Percentiles rank a stretch among this genome's conserved stretches.
These are phyloP conservation scores for Metalampra italica DNA, from an alignment of 2,888 invertebrate species.

Conservation along the genomic window DNA sequence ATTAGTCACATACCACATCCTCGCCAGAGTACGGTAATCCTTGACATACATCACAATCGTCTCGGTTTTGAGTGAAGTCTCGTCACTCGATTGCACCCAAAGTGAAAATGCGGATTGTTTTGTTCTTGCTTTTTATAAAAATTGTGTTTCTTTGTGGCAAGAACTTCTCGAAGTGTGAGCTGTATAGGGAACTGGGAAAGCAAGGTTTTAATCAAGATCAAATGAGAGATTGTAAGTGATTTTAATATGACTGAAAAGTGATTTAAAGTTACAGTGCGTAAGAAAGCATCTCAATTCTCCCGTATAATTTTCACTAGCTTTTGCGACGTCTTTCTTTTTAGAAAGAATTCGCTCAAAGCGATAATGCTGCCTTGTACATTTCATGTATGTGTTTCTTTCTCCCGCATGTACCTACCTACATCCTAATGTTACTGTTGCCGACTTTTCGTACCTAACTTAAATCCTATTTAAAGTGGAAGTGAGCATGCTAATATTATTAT, in stretches of 20 bases:
- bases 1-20: constrained; percentile 23
- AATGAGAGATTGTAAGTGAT: constrained; percentile 45
- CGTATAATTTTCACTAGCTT: too few species aligned
- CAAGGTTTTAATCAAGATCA: constrained; percentile 42
- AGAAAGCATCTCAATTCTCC: too few species aligned
- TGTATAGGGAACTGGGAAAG: constrained; percentile 32
- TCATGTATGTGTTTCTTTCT: too few species aligned
- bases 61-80: constrained; percentile 19
- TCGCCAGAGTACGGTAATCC: constrained; percentile 24
- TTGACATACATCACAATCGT: constrained; percentile 27
- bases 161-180: constrained; percentile 35
- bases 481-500: too few species aligned
- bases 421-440: too few species aligned
- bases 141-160: constrained; percentile 11
- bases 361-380: too few species aligned
- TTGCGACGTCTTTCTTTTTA: too few species aligned
- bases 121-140: constrained; percentile 8
- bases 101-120: constrained; percentile 24
- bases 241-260: not conserved
- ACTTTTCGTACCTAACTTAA: too few species aligned
- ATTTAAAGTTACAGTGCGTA: not conserved
- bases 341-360: too few species aligned
- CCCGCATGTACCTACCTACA: too few species aligned
- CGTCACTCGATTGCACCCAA: constrained; percentile 20
- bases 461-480: too few species aligned